A percentile compares a stretch with the other conserved stretches of the same genome.
These are phyloP conservation scores for Gonatopus flavifemur DNA, from an alignment of 1,140 invertebrate species.

Conservation along the genomic window DNA sequence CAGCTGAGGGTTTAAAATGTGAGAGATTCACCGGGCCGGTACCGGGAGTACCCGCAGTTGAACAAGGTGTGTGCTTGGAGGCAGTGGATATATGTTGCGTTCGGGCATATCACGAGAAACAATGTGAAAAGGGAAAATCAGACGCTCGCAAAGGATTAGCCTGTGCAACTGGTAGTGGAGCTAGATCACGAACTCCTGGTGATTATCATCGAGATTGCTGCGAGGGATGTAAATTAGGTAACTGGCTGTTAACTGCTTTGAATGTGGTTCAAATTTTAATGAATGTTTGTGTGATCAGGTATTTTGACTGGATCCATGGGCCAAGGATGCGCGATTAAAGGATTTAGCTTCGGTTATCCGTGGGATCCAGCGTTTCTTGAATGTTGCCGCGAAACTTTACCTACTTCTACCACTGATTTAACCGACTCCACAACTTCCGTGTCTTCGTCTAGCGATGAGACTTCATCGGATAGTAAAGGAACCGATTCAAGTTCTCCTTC, in stretches of 20 bases:
- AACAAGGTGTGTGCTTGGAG: conserved; percentile 58
- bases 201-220: conserved; percentile 60
- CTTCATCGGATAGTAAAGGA: conserved; percentile 6
- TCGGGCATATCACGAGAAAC: conserved; percentile 43
- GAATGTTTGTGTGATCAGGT: conserved; percentile 35
- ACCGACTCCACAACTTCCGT: conserved; percentile 17
- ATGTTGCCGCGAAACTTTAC: conserved; percentile 56
- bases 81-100: conserved; percentile 60
- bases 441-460: conserved; percentile 9
- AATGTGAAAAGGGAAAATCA: conserved; percentile 56
- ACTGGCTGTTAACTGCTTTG: background rate
- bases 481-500: conserved; percentile 8
- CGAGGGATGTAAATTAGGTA: conserved; percentile 61
- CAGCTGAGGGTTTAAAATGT: conserved; percentile 54
- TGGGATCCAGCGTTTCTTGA: conserved; percentile 60
- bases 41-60: conserved; percentile 45
- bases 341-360: conserved; percentile 56
- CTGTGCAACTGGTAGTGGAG: conserved; percentile 34
- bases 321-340: conserved; percentile 55
- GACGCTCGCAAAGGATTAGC: conserved; percentile 52
- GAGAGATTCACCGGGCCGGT: conserved; percentile 55
- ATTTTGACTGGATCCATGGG: conserved; percentile 53
- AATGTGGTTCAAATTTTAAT: background rate
- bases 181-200: conserved; percentile 22
- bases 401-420: conserved; percentile 23